phyloP scores from a whole-genome alignment of 2,888 invertebrate genomes.

The Chaitophorus viminalis region DNA sequence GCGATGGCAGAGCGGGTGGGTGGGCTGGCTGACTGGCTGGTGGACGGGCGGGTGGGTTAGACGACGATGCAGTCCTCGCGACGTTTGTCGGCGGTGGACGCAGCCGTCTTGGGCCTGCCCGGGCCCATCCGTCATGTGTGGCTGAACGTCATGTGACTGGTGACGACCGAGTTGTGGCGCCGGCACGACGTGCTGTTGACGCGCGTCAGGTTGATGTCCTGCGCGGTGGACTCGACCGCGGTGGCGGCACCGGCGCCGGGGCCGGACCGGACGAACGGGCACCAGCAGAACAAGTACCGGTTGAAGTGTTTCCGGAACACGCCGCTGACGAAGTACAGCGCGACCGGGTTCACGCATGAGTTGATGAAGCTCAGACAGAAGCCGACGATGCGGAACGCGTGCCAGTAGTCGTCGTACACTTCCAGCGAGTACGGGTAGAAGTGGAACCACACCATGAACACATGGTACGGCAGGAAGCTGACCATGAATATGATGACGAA shows the following conservation, averaged over 20 bases:
- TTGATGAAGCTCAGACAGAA: constrained; percentile 90
- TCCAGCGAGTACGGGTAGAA: constrained; percentile 75
- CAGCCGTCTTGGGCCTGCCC: constrained; percentile 35
- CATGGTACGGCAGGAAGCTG: constrained; percentile 86
- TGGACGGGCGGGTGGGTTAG: neutral
- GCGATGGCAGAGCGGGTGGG: too few relatives aligned
- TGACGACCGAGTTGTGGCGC: constrained; percentile 64
- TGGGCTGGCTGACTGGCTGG: too few relatives aligned
- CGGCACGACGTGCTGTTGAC: constrained; percentile 63
- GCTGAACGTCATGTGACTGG: constrained; percentile 64
- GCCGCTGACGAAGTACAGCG: constrained; percentile 87
- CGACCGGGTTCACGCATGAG: constrained; percentile 92
- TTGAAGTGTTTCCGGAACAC: constrained; percentile 82
- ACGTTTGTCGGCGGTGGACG: constrained; percentile 28
- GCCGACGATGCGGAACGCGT: constrained; percentile 81
- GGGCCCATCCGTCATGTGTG: constrained; percentile 64
- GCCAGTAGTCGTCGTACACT: constrained; percentile 80
- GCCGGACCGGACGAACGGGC: constrained; percentile 63
- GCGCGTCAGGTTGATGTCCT: constrained; percentile 61
- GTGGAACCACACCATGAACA: constrained; percentile 87
- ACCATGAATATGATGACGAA: constrained; percentile 90
- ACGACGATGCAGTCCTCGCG: constrained; percentile 29
- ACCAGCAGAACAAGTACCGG: constrained; percentile 84
- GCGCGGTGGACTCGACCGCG: constrained; percentile 62
- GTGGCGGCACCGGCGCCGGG: neutral